A percentile compares a stretch with the other conserved stretches of the same genome.
These are phyloP conservation scores for Drosophila obscura DNA, from an alignment of 1,140 invertebrate genomes.

Conservation along the genomic window DNA sequence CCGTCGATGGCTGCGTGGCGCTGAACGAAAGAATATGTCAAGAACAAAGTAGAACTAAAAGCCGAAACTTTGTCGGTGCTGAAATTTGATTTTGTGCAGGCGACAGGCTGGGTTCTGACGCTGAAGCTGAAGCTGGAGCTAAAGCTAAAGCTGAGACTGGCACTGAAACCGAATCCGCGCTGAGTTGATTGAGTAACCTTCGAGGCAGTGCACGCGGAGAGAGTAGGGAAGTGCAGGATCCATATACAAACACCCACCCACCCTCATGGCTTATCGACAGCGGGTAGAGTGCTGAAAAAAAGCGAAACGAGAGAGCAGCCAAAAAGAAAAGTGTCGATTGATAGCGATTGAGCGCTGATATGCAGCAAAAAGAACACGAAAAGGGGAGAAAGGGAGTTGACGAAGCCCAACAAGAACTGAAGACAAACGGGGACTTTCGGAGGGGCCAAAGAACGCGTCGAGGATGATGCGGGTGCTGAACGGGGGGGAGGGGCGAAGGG, in stretches of 20 bases:
- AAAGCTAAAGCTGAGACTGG: constrained; percentile 32
- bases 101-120: constrained; percentile 1
- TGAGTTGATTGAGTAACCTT: constrained; percentile 73
- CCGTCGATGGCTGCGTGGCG: constrained; percentile 22
- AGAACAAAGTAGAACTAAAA: constrained; percentile 76
- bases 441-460: constrained; percentile 9
- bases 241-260: constrained; percentile 1
- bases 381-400: constrained; percentile 4
- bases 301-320: neutral
- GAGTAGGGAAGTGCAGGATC: constrained; percentile 24
- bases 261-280: constrained; percentile 37
- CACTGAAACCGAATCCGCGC: constrained; percentile 2
- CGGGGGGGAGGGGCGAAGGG: neutral
- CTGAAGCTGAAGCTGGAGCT: constrained; percentile 14
- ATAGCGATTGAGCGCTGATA: constrained; percentile 61
- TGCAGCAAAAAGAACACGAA: constrained; percentile 36
- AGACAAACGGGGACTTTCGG: neutral
- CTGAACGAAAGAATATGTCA: constrained; percentile 27
- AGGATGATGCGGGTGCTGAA: constrained; percentile 45
- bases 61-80: constrained; percentile 67
- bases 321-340: constrained; percentile 64
- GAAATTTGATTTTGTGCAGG: constrained; percentile 74
- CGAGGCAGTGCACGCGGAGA: no score
- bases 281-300: constrained; percentile 10
- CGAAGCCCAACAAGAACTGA: neutral